Evolutionary conservation across 2,888 invertebrate genomes (phyloP), one percentile per base, ranked within the genome.

Genomic region (Miltochrista miniata): DNA sequence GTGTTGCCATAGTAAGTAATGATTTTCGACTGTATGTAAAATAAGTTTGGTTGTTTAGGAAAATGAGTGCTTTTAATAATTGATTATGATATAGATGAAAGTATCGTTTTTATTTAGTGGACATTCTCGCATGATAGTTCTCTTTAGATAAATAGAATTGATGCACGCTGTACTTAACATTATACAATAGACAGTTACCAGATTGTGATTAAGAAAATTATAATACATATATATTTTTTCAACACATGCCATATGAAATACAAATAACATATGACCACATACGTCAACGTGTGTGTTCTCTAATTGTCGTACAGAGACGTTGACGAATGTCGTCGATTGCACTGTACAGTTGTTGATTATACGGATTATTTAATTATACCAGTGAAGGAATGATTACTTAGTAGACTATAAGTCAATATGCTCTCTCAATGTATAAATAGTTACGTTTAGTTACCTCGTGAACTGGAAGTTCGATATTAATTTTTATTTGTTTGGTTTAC

Each of bases 1-100:
- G 85, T 89, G 90, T 91, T 90, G 90, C 90, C 89, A 88, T 91
- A 90, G 89, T 90, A 75, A 85, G 81, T 87, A 87, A 87, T 83
- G 78, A 85, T 79, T 87, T 87, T 85, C 74, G 87, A 88, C 83
- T 90, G 90, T 90, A 90, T 82, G 88, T 89, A 87, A 72, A 72
- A 74, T 83, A 85, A 85, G 85, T 85, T 87, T 85, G 77, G 81
- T 84, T 81, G 79, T 83, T 86, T 87, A 84, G 82, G 59, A 66
- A 67, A 76, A 81, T 62, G 81, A 86, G 87, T 90, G 87, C 81
- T 87, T n/a, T n/a, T 83, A 80, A 78, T 82, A 72, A 73, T 72
- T 65, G 69, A 72, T 64, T 68, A 68, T 61, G 64, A 61, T 70
- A 67, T 70, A 74, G 69, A 66, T 61, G 59, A 61, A 65, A 72